phyloP scores from a whole-genome alignment of 2,113 vertebrate species.

The rabbit (Oryctolagus cuniculus) region mOryCun1.1 NC_091439.1:85220001-85220500 shows the following conservation, averaged over 20 bases:
- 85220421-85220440: conserved; percentile 1
- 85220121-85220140: not conserved
- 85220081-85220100: not conserved
- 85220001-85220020: not conserved
- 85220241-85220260: not conserved
- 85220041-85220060: not conserved
- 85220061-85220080: conserved; percentile 16
- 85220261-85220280: not conserved
- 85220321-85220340: not conserved
- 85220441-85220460: not conserved
- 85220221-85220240: conserved; percentile 14
- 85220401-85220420: not conserved
- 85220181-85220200: not conserved
- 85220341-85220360: not conserved
- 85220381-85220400: not conserved
- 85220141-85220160: not conserved
- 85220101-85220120: not conserved
- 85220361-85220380: not conserved
- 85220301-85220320: not conserved
- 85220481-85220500: not conserved
- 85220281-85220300: not conserved
- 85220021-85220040: not conserved
- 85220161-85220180: not conserved
- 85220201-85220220: not conserved
- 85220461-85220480: conserved; percentile 11